Percentiles rank a stretch among this genome's conserved stretches.
Evolutionary conservation across 2,113 vertebrate species (phyloP).

Genomic region (Dinomys branickii): DNA sequence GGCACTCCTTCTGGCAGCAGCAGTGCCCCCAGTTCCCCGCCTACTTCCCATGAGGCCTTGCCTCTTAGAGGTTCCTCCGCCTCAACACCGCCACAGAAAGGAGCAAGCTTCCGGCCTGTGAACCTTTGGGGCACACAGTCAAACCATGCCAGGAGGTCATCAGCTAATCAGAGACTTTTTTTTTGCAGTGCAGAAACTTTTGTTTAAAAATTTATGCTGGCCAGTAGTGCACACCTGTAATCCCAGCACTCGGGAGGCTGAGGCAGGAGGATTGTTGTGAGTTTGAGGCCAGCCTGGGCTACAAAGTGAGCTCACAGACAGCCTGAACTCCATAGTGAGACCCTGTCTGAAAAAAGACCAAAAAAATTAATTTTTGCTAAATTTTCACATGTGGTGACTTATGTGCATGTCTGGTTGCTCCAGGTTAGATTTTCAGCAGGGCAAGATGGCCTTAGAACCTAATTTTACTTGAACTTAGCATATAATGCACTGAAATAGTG

Average conservation of each 20-base stretch:
- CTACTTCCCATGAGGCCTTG: not conserved
- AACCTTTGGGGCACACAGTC: not conserved
- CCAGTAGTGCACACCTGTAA: too few relatives aligned
- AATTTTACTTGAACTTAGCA: not conserved
- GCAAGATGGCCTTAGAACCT: not conserved
- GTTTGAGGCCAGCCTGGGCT: too few relatives aligned
- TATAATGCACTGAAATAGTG: not conserved
- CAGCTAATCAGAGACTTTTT: not conserved
- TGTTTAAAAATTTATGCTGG: not conserved
- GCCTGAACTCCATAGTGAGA: too few relatives aligned
- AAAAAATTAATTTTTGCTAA: not conserved
- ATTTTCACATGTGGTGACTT: not conserved
- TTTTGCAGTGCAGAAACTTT: not conserved
- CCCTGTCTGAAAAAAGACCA: too few relatives aligned
- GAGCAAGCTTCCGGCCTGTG: not conserved
- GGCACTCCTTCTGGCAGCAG: not conserved
- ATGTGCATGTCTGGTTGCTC: not conserved
- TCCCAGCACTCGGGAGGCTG: too few relatives aligned
- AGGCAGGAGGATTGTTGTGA: too few relatives aligned
- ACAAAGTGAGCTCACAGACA: too few relatives aligned
- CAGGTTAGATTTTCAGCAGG: not conserved
- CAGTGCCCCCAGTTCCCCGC: not conserved
- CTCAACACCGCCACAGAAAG: not conserved
- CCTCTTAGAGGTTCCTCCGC: too few relatives aligned
- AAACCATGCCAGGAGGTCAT: not conserved